Evolutionary conservation across 2,797 vertebrate genomes (phyloP).

Genomic region (Helarctos malayanus): DNA sequence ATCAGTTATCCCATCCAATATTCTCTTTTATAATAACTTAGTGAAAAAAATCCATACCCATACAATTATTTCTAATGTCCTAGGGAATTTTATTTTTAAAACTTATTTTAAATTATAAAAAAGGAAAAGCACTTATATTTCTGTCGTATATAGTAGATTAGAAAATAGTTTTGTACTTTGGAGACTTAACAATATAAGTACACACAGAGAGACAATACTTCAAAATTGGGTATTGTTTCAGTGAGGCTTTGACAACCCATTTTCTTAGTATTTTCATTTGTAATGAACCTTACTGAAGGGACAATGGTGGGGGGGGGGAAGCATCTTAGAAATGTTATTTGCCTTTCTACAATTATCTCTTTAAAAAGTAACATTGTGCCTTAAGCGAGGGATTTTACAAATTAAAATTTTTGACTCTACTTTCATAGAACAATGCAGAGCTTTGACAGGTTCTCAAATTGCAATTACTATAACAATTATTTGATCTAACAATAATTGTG

Average conservation of each 20-base stretch:
- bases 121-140: constrained; percentile 66
- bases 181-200: constrained; percentile 63
- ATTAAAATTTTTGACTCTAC: constrained; percentile 60
- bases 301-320: neutral
- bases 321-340: constrained; percentile 59
- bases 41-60: constrained; percentile 16
- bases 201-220: constrained; percentile 45
- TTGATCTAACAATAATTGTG: constrained; percentile 62
- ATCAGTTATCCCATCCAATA: constrained; percentile 20
- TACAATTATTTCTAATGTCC: constrained; percentile 70
- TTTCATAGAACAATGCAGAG: neutral
- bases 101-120: constrained; percentile 72
- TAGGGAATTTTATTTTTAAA: constrained; percentile 76
- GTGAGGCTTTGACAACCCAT: constrained; percentile 13
- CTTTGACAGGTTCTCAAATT: constrained; percentile 66
- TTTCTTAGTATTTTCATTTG: constrained; percentile 67
- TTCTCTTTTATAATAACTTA: constrained; percentile 8
- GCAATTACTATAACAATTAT: constrained; percentile 71
- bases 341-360: constrained; percentile 61
- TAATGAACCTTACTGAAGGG: constrained; percentile 67
- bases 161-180: constrained; percentile 70
- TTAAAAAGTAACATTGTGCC: constrained; percentile 47
- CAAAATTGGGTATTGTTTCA: constrained; percentile 72
- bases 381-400: constrained; percentile 54
- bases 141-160: constrained; percentile 39